A percentile compares a stretch with the other conserved stretches of the same genome.
Evolutionary conservation across 2,888 invertebrate species (phyloP).

Genomic region (Aphelenchoides bicaudatus): DNA sequence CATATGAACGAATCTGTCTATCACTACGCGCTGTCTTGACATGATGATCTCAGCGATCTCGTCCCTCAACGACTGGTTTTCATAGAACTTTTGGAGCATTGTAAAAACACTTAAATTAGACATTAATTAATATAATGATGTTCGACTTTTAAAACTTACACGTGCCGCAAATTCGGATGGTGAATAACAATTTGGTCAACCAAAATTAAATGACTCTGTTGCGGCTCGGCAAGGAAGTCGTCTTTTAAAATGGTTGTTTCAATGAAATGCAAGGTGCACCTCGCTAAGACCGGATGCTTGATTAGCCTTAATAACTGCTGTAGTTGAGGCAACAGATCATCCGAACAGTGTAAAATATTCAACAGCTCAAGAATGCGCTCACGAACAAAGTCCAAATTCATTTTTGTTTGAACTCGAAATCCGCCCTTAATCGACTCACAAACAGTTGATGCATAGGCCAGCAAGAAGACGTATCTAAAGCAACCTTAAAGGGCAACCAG

Average conservation of each 20-base stretch:
- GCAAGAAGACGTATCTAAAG: constrained; percentile 86
- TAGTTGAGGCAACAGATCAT: constrained; percentile 30
- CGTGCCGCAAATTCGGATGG: constrained; percentile 34
- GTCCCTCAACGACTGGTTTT: constrained; percentile 29
- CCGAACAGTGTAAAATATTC: constrained; percentile 27
- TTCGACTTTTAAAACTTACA: constrained; percentile 23
- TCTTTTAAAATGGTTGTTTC: constrained; percentile 28
- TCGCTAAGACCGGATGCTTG: constrained; percentile 28
- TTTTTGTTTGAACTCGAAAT: constrained; percentile 24
- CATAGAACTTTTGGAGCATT: constrained; percentile 36
- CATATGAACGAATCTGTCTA: constrained; percentile 43
- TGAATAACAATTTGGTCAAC: constrained; percentile 37
- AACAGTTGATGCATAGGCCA: constrained; percentile 91
- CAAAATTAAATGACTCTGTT: constrained; percentile 31
- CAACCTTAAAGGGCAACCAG: too few species aligned
- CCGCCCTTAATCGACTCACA: constrained; percentile 68
- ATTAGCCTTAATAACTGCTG: constrained; percentile 26
- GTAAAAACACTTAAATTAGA: constrained; percentile 31
- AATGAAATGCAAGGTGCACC: constrained; percentile 33
- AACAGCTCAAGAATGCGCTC: constrained; percentile 28
- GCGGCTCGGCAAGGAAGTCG: constrained; percentile 34
- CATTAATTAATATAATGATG: background rate
- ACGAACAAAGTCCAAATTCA: constrained; percentile 27
- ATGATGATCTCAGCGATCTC: constrained; percentile 44
- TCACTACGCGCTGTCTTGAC: constrained; percentile 37